These are phyloP conservation scores for Florisuga fusca DNA, from an alignment of 2,797 vertebrate genomes.

Conservation along the genomic window DNA sequence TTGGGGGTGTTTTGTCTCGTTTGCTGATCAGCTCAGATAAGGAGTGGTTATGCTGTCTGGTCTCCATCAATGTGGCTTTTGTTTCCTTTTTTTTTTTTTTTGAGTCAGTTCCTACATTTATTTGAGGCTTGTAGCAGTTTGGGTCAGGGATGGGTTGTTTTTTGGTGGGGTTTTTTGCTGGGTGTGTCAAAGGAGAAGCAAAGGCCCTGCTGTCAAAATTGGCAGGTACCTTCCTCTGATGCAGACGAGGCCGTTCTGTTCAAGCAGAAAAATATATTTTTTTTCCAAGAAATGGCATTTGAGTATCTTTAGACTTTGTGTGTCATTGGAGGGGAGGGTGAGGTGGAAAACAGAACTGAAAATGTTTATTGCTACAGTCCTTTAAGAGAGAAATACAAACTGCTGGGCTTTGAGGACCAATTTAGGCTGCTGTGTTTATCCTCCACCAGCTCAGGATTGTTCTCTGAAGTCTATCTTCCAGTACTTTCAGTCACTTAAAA, in stretches of 20 bases:
- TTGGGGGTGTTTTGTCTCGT: not conserved
- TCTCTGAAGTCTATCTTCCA: not conserved
- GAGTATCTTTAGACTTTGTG: not conserved
- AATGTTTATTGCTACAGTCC: not conserved
- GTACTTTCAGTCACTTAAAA: constrained; percentile 3
- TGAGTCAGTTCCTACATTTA: not conserved
- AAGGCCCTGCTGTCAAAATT: not conserved
- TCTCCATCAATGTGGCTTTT: not conserved
- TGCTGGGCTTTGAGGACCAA: not conserved
- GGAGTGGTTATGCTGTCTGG: not conserved
- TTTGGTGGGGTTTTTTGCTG: not conserved
- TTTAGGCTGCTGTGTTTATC: not conserved
- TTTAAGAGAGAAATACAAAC: not conserved
- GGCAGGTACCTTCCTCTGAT: not conserved
- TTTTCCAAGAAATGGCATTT: not conserved
- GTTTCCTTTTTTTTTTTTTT: not conserved
- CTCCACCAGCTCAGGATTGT: not conserved
- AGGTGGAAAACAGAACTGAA: not conserved
- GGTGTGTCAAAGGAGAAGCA: not conserved
- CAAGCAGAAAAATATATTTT: not conserved
- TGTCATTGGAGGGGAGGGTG: not conserved
- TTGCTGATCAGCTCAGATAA: not conserved
- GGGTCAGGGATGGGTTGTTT: not conserved
- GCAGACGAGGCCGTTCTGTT: not conserved
- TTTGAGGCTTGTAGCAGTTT: not conserved